A percentile compares a stretch with the other conserved stretches of the same genome.
Conservation (phyloP, 2,113 vertebrate genomes). For the Petaurus breviceps region DNA sequence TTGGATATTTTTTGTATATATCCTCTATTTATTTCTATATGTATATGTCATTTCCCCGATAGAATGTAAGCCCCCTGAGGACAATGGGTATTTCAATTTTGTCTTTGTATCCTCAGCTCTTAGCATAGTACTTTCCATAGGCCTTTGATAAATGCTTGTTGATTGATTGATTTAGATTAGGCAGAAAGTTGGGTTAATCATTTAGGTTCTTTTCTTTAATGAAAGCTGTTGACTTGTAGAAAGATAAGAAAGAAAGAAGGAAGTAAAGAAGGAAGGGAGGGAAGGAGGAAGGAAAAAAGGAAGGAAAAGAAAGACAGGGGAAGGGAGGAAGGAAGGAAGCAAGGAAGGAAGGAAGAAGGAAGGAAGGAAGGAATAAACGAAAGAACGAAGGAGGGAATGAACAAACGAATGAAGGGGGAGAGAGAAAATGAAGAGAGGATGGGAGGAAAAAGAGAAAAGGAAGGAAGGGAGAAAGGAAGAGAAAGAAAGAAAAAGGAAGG, state of each 20-base stretch:
- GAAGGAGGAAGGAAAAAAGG: not conserved
- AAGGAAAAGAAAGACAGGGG: not conserved
- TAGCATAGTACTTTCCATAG: not conserved
- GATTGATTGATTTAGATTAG: not conserved
- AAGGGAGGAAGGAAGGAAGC: not conserved
- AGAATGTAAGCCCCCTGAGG: not conserved
- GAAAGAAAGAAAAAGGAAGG: no score
- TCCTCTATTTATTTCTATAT: not conserved
- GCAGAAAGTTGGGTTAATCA: not conserved
- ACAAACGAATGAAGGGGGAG: rapidly evolving
- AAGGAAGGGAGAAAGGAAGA: not conserved
- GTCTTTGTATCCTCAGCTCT: not conserved
- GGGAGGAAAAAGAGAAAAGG: not conserved
- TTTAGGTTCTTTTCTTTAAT: not conserved
- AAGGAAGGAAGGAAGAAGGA: not conserved
- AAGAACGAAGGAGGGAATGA: not conserved
- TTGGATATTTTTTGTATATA: not conserved
- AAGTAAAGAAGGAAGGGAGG: no score
- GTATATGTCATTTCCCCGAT: not conserved
- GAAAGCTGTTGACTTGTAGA: not conserved
- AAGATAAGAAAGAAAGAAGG: not conserved
- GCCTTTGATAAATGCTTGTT: slow-evolving; percentile 3
- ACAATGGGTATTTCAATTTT: not conserved
- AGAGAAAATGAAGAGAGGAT: not conserved
- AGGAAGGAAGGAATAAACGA: no score